These are phyloP conservation scores for Chloromyia formosa DNA, from an alignment of 2,888 invertebrate species.

Conservation along the genomic window DNA sequence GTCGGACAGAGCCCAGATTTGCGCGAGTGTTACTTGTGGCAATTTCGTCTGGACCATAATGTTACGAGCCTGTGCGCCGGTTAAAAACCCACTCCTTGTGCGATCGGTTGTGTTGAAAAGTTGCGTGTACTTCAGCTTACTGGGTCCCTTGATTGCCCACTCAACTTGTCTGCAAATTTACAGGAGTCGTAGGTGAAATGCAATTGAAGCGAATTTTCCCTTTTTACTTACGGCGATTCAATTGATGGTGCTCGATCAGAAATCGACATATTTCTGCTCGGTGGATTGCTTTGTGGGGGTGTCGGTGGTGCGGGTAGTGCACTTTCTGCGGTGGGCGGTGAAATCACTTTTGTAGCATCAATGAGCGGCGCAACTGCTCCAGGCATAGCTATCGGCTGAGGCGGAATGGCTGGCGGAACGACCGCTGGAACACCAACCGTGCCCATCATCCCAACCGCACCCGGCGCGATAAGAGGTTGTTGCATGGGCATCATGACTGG, in stretches of 20 bases:
- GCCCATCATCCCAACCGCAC: conserved; percentile 28
- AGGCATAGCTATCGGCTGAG: conserved; percentile 52
- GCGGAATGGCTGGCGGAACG: conserved; percentile 54
- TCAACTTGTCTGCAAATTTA: conserved; percentile 68
- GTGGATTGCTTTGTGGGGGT: conserved; percentile 63
- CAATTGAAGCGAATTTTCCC: too few relatives aligned
- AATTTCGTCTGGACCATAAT: conserved; percentile 93
- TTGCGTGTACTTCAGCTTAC: conserved; percentile 91
- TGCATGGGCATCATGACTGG: conserved; percentile 30
- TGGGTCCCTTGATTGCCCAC: conserved; percentile 87
- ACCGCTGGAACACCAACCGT: conserved; percentile 53
- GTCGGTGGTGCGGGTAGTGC: conserved; percentile 57
- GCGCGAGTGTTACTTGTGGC: conserved; percentile 87
- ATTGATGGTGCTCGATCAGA: conserved; percentile 69
- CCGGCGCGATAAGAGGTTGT: conserved; percentile 53
- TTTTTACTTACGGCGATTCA: conserved; percentile 67
- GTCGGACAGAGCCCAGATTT: conserved; percentile 94
- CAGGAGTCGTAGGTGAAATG: background rate
- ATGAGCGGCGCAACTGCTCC: conserved; percentile 61
- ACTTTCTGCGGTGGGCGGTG: conserved; percentile 61
- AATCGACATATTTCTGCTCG: conserved; percentile 63
- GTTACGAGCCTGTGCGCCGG: conserved; percentile 91
- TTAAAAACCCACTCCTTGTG: conserved; percentile 84
- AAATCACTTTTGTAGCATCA: conserved; percentile 62
- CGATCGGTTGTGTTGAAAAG: conserved; percentile 93